phyloP scores from a whole-genome alignment of 2,113 vertebrate genomes.

The Perca schrenkii region DNA sequence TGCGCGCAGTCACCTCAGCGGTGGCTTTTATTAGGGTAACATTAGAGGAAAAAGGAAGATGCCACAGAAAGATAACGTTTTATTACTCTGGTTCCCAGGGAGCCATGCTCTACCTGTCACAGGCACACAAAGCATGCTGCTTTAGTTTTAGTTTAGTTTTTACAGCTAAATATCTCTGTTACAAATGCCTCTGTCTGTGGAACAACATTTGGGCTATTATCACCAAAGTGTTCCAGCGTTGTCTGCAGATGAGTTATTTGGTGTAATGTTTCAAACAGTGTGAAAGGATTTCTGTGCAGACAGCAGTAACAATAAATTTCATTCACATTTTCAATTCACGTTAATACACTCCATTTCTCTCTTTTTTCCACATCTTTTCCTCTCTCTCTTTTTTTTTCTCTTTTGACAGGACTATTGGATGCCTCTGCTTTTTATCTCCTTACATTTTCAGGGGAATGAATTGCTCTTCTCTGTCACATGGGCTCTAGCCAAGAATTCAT shows the following conservation, averaged over 20 bases:
- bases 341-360: slow-evolving; percentile 73
- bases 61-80: slow-evolving; percentile 91
- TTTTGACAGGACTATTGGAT: slow-evolving; percentile 82
- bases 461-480: slow-evolving; percentile 79
- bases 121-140: slow-evolving; percentile 88
- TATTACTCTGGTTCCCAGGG: slow-evolving; percentile 96
- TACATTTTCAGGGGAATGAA: slow-evolving; percentile 84
- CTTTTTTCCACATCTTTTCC: slow-evolving; percentile 14
- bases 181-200: slow-evolving; percentile 80
- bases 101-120: slow-evolving; percentile 93
- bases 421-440: slow-evolving; percentile 80
- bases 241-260: slow-evolving; percentile 69
- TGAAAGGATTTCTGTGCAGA: slow-evolving; percentile 64
- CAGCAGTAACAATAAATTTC: slow-evolving; percentile 77
- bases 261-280: slow-evolving; percentile 61
- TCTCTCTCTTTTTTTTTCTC: slow-evolving; percentile 26
- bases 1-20: slow-evolving; percentile 94
- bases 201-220: slow-evolving; percentile 78
- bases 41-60: slow-evolving; percentile 91
- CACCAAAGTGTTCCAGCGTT: slow-evolving; percentile 67
- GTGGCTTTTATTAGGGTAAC: slow-evolving; percentile 96
- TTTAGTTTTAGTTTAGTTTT: slow-evolving; percentile 75
- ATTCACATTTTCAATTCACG: slow-evolving; percentile 78
- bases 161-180: slow-evolving; percentile 80
- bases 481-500: slow-evolving; percentile 81